Base-by-base conservation (phyloP, 2,888 invertebrate species). In the Machimus rusticus region DNA sequence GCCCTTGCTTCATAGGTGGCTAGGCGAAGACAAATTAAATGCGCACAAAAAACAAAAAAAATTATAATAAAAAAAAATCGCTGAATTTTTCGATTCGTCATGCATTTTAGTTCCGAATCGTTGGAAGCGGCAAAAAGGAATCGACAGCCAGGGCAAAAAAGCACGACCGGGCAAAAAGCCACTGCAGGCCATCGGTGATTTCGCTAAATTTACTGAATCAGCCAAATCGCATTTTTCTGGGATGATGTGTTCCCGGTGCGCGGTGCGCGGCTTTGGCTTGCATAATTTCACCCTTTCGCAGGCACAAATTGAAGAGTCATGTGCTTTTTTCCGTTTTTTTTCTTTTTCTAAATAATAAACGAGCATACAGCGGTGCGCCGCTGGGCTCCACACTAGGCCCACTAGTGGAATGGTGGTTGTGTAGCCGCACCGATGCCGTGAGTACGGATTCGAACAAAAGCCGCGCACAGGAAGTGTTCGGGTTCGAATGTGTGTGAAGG, bases 401-500 rank as follows among this genome's bases (percentile, higher is more conserved):
- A 23, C 12, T 28, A 28, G 23, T 66, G 12, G 19, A 66, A 3
- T 66, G 9, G 76, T 37, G 76, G 34, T 16, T 19, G 46, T 19
- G n/a, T 2, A 31, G 51, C 51, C n/a, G n/a, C 34, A 0, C 31
- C 31, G 31, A 14, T 43, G 9, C 16, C 5, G 28, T 28, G 55
- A n/a, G 34, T 14, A 31, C 9, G 31, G 43, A 55, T 28, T 82
- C 37, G n/a, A 66, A 57, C 37, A 55, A 55, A 66, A 57, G 82
- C 57, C 66, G 82, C 19, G 43, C 74, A 74, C 85, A 85, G 85
- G 85, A 85, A 85, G 74, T 85, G 39, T 74, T 43, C 34, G 46
- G 43, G 16, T 85, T 34, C 37, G 74, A 74, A 85, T 85, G 85
- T 85, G 74, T 85, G 85, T 85, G 85, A 85, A 85, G 85, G 85